Percentiles rank a stretch among this genome's conserved stretches.
Evolutionary conservation across 2,888 invertebrate genomes (phyloP).

Genomic region (Aphodius sticticus): DNA sequence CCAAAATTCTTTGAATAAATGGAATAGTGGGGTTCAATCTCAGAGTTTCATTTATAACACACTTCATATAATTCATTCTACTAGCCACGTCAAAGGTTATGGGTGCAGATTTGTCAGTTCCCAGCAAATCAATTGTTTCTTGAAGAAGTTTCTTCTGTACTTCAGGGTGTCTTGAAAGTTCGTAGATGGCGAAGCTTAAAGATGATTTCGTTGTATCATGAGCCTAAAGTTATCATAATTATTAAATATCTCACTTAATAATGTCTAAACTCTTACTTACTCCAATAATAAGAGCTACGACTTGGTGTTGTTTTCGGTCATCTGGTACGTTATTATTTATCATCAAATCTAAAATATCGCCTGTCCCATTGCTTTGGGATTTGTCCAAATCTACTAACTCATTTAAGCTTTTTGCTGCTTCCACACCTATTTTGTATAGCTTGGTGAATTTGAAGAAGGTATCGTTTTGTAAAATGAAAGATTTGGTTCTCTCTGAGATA

Average conservation of each 20-base stretch:
- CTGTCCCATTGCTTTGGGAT: background rate
- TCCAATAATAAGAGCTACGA: background rate
- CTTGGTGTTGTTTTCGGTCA: background rate
- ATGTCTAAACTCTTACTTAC: background rate
- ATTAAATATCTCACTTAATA: background rate
- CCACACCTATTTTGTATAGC: background rate
- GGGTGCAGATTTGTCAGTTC: background rate
- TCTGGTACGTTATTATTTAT: background rate
- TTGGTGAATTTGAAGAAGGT: background rate
- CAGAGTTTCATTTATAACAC: background rate
- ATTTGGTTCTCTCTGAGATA: background rate
- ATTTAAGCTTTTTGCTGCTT: background rate
- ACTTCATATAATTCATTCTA: background rate
- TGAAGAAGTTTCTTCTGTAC: background rate
- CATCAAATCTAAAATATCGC: background rate
- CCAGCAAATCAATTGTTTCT: background rate
- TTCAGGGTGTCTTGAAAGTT: background rate
- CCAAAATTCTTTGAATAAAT: background rate
- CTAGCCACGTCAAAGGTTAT: background rate
- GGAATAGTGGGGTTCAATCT: background rate
- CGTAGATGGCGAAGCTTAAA: background rate
- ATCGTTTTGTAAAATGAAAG: background rate
- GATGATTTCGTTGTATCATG: background rate
- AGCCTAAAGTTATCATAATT: background rate
- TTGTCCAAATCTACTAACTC: background rate